Base-by-base conservation (phyloP, 2,888 invertebrate genomes). In the Linnaemya tessellans region DNA sequence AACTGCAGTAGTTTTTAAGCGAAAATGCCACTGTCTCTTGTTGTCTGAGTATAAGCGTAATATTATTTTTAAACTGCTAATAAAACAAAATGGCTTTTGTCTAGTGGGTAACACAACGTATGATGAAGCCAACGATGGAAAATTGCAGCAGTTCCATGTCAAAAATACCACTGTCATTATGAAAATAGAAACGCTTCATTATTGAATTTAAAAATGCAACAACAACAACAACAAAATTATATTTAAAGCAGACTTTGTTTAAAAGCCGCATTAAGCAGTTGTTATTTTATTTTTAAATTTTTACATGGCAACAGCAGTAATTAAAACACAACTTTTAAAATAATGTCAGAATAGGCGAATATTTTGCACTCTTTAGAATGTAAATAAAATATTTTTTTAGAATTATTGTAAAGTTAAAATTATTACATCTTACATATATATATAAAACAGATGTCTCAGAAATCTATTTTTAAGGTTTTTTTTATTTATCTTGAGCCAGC, bases 241-340 rank as follows among this genome's bases (percentile, higher is more conserved):
- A 78, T 79, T 79, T 67, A 68, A 75, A 79, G 51, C 30, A 58
- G 65, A 54, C 15, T 64, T 71, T 30, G 2, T 22, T 71, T 71
- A 54, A 49, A 75, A 71, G 20, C 74, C 60, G 81, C 81, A 82
- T 70, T 84, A 62, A 84, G 49, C 41, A 46, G 35, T 41, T 71
- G 58, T 80, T 51, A 35, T 71, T 65, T 60, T 80, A 71, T 65
- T 75, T 71, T 56, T 60, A 58, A 75, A 71, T 65, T 75, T 71
- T 56, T 60, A 58, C 65, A 51, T 43, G 38, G n/a, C 60, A 78
- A 38, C n/a, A 58, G 38, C 15, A 43, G 43, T 20, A 49, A 49
- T 13, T 15, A 22, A 46, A 30, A 65, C 13, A 15, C 5, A 56
- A 20, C 5, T 15, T 18, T 9, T 43, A 1, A 38, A 22, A 62